Conservation (phyloP, 2,888 invertebrate genomes). For the Acleris emargana region DNA sequence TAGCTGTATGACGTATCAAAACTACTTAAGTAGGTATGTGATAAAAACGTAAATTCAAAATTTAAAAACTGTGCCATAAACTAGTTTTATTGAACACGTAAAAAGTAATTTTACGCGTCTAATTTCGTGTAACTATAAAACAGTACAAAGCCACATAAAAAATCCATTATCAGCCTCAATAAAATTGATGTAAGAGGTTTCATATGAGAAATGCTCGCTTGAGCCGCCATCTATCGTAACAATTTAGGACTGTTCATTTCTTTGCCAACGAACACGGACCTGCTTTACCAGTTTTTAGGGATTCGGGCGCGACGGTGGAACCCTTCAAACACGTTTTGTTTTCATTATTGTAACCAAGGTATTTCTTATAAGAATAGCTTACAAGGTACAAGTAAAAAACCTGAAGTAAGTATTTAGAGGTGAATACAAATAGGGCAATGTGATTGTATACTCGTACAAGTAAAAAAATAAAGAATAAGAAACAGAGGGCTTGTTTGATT, state of each 20-base stretch:
- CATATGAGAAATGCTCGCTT: slow-evolving; percentile 22
- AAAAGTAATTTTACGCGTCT: slow-evolving; percentile 21
- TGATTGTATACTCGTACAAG: too few relatives aligned
- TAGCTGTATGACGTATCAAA: neutral
- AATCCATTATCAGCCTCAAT: slow-evolving; percentile 34
- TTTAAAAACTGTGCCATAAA: slow-evolving; percentile 4
- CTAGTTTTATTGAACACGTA: slow-evolving; percentile 24
- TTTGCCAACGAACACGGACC: slow-evolving; percentile 31
- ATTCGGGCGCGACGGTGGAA: slow-evolving; percentile 9
- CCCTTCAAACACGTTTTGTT: slow-evolving; percentile 2
- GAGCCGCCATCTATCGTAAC: slow-evolving; percentile 34
- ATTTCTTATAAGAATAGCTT: neutral
- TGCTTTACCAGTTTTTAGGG: slow-evolving; percentile 36
- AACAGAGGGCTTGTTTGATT: slow-evolving; percentile 5
- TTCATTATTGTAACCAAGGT: too few relatives aligned
- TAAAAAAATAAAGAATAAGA: too few relatives aligned
- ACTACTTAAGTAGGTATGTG: neutral
- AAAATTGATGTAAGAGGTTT: slow-evolving; percentile 32
- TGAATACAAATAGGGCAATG: neutral
- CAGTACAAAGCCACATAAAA: slow-evolving; percentile 29
- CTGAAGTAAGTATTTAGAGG: neutral
- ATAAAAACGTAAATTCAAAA: neutral
- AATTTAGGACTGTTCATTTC: slow-evolving; percentile 25
- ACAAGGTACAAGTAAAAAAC: neutral
- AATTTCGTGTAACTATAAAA: slow-evolving; percentile 32